Percentiles rank a stretch among this genome's conserved stretches.
Conservation (phyloP, 2,888 invertebrate genomes). For the Gortyna flavago region DNA sequence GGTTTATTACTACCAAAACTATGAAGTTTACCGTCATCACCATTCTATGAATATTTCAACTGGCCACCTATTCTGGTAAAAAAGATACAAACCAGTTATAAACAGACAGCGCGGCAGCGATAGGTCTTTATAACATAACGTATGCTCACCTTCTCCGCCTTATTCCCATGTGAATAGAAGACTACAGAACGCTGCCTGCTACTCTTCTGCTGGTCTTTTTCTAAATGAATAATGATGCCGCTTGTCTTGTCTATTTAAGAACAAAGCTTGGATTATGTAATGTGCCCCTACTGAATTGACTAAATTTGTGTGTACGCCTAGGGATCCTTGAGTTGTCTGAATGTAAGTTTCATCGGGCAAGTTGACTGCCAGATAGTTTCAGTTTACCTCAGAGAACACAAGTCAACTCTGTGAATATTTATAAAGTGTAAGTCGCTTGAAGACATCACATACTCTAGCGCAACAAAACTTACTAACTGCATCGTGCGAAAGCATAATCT, state of each 20-base stretch:
- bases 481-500: neutral
- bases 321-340: neutral
- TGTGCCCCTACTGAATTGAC: neutral
- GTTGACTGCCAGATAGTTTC: neutral
- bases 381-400: conserved; percentile 8
- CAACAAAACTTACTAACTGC: conserved; percentile 10
- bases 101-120: neutral
- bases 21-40: neutral
- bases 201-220: neutral
- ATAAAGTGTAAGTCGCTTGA: conserved; percentile 16
- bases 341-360: neutral
- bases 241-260: neutral
- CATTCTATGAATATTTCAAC: neutral
- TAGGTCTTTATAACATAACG: neutral
- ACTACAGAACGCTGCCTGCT: neutral
- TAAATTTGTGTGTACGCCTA: neutral
- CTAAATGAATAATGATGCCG: neutral
- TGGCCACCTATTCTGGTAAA: neutral
- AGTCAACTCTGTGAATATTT: conserved; percentile 24
- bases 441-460: conserved; percentile 1
- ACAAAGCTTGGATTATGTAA: neutral
- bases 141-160: neutral
- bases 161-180: neutral
- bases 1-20: neutral
- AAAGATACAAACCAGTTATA: neutral